Base-by-base conservation (phyloP, 2,888 invertebrate genomes). In the Lycophotia porphyrea region DNA sequence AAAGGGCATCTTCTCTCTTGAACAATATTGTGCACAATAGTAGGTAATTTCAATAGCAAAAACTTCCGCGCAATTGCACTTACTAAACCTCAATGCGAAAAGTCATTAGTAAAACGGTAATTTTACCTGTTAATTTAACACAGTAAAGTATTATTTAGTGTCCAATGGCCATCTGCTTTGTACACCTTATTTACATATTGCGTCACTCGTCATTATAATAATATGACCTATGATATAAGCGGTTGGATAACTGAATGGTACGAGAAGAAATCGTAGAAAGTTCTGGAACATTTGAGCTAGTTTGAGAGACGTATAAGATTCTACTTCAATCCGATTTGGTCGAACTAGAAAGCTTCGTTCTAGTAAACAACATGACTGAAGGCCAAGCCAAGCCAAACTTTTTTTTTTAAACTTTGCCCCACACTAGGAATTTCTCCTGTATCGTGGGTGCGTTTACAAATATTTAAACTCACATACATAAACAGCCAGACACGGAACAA, bases 201-300 rank as follows among this genome's bases (percentile, higher is more conserved):
- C 68, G 68, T 58, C 49, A 58, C 61, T 64, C 4, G 18, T 2
- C 34, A 60, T 74, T 67, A 67, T 65, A 63, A 67, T 65, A 63
- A 44, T 84, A 49, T 64, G 58, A 84, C 69, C 73, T 74, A 60
- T 84, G 80, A 79, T 60, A 60, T 78, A 78, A 83, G n/a, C 21
- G 13, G 11, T 73, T 39, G 36, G 36, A 58, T 47, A 79, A 73
- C 58, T 63, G 15, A 55, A 52, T 61, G 18, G 60, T 70, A 70
- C 0, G 5, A 9, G 0, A 71, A n/a, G 67, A 75, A 81, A 71
- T 71, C 79, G 42, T 74, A 24, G 13, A 81, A 75, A 36, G 11
- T 67, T 31, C 34, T 49, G 47, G 49, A 76, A 67, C 55, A 8
- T 64, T 67, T 13, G 42, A 73, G 44, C n/a, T 5, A n/a, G n/a